Percentiles rank a stretch among this genome's conserved stretches.
Conservation (phyloP, 2,888 invertebrate genomes). For the Lasioglossum morio region DNA sequence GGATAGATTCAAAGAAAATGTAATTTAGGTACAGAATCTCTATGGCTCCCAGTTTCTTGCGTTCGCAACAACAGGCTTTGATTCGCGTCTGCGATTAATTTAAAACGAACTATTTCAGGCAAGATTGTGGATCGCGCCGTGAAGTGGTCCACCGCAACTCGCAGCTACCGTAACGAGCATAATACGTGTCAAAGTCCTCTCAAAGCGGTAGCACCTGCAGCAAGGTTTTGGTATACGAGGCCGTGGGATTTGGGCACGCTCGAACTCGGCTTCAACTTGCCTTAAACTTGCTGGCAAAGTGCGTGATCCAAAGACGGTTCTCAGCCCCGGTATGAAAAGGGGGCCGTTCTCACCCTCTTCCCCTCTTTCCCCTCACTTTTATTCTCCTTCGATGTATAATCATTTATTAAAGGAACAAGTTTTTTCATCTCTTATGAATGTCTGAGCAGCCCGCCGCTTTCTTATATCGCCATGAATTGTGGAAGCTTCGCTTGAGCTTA, state of each 20-base stretch:
- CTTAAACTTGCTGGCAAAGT: slow-evolving; percentile 70
- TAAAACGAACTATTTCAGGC: slow-evolving; percentile 55
- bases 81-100: slow-evolving; percentile 58
- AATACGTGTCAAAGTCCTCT: slow-evolving; percentile 79
- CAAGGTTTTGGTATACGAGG: slow-evolving; percentile 36
- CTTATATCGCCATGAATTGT: not conserved
- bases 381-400: not conserved
- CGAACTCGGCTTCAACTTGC: slow-evolving; percentile 70
- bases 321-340: slow-evolving; percentile 60
- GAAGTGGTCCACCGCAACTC: slow-evolving; percentile 44
- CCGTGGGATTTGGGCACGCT: slow-evolving; percentile 41
- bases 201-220: slow-evolving; percentile 70
- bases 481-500: not conserved
- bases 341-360: slow-evolving; percentile 10
- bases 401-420: slow-evolving; percentile 6
- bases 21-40: not conserved
- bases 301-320: slow-evolving; percentile 69
- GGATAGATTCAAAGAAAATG: not conserved
- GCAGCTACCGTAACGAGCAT: slow-evolving; percentile 76
- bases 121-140: slow-evolving; percentile 25
- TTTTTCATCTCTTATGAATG: slow-evolving; percentile 5
- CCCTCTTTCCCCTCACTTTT: not conserved
- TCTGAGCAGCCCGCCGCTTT: not conserved
- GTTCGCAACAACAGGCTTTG: not conserved
- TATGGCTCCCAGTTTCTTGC: not conserved